phyloP scores from a whole-genome alignment of 37 sponge, comb jelly and placozoan genomes.

The Dysidea cf. avara region DNA sequence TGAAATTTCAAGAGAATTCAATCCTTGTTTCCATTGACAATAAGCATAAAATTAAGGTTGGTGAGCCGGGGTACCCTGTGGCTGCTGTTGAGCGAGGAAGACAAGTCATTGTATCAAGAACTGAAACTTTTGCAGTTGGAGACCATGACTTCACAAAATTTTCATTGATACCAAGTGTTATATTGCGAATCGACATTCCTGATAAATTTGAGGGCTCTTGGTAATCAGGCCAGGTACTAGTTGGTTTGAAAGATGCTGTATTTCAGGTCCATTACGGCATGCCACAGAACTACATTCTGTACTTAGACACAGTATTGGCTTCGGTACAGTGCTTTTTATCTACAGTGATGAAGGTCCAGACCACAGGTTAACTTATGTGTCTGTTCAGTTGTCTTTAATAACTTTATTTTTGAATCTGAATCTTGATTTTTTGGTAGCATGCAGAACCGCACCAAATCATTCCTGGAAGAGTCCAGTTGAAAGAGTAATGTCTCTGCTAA shows the following conservation, averaged over 20 bases:
- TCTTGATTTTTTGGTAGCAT: slow-evolving; percentile 4
- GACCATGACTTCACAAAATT: slow-evolving; percentile 61
- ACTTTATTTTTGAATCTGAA: not conserved
- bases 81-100: slow-evolving; percentile 42
- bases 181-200: slow-evolving; percentile 33
- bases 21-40: slow-evolving; percentile 33
- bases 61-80: slow-evolving; percentile 61
- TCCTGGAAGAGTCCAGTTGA: slow-evolving; percentile 39
- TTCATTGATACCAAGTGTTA: slow-evolving; percentile 19
- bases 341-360: slow-evolving; percentile 31
- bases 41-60: slow-evolving; percentile 52
- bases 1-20: slow-evolving; percentile 2
- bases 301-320: not conserved
- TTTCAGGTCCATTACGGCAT: slow-evolving; percentile 32
- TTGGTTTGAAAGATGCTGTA: slow-evolving; percentile 46
- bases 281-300: slow-evolving; percentile 5
- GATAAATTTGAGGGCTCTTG: slow-evolving; percentile 32
- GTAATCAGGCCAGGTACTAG: slow-evolving; percentile 40
- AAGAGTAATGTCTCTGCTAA: slow-evolving; percentile 9
- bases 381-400: slow-evolving; percentile 2
- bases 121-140: slow-evolving; percentile 40
- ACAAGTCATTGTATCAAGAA: slow-evolving; percentile 11
- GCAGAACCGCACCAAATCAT: too few relatives aligned
- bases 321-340: not conserved
- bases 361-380: slow-evolving; percentile 3